Base-by-base conservation (phyloP, 2,888 invertebrate genomes). In the Eupithecia insigniata region DNA sequence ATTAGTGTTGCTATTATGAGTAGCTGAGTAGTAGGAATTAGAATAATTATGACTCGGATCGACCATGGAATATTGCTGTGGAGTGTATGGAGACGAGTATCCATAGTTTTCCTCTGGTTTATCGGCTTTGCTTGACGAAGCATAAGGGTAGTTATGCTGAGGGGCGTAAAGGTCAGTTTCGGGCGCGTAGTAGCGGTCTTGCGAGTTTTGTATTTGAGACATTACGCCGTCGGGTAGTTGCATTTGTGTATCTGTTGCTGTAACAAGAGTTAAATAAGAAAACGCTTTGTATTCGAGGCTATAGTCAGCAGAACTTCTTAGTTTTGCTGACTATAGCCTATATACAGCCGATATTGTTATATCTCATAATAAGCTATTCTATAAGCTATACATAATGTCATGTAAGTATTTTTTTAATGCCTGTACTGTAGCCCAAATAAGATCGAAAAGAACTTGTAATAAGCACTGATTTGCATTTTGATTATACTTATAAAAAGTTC, bases 241-340 rank as follows among this genome's bases (percentile, higher is more conserved):
- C 85, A 89, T 87, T 83, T 89, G 89, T 60, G 87, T 67, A 67
- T 93, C 93, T 39, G 91, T 87, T 12, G 93, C 92, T 93, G 90
- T 16, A 90, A 90, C 77, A 84, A 78, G 61, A 62, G 39, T 58
- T 51, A 34, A 26, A 26, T 65, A 43, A 71, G 30, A 65, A 22
- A 71, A n/a, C 43, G 36, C 12, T 12, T 26, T 2, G 10, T 22
- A 8, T 10, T 22, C 10, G 43, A 0, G 22, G 51, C n/a, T 10
- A 22, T 22, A 51, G 51, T 22, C 8, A 51, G 8, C n/a, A 46
- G n/a, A 46, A 46, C 46, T 36, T n/a, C n/a, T n/a, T n/a, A n/a
- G n/a, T n/a, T n/a, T n/a, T n/a, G n/a, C n/a, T n/a, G n/a, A n/a
- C n/a, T n/a, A n/a, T n/a, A n/a, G n/a, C n/a, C n/a, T n/a, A n/a